Evolutionary conservation across 2,888 invertebrate species (phyloP).

Genomic region (Graphium colonna): DNA sequence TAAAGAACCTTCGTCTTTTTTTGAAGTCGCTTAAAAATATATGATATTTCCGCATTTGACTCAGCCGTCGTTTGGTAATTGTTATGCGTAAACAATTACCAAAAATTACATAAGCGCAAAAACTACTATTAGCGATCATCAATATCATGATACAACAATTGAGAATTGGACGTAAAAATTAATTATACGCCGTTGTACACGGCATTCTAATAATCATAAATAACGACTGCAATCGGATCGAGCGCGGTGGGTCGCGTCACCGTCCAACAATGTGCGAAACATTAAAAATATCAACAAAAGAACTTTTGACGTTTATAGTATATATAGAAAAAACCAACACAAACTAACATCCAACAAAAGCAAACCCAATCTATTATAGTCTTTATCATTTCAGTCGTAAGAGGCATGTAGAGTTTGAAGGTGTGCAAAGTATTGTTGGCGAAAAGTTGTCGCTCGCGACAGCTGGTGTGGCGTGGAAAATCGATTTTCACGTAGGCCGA

Average conservation of each 20-base stretch:
- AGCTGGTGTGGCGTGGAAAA: conserved; percentile 79
- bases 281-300: conserved; percentile 80
- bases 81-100: conserved; percentile 27
- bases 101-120: conserved; percentile 26
- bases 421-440: conserved; percentile 35
- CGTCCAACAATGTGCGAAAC: conserved; percentile 75
- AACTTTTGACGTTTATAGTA: conserved; percentile 77
- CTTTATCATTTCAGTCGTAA: conserved; percentile 37
- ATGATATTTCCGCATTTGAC: too few species aligned
- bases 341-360: conserved; percentile 25
- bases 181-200: conserved; percentile 72
- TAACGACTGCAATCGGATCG: conserved; percentile 73
- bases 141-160: conserved; percentile 58
- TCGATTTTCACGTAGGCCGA: conserved; percentile 77
- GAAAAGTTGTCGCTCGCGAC: conserved; percentile 69
- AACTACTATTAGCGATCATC: conserved; percentile 48
- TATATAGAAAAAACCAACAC: conserved; percentile 51
- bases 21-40: too few species aligned
- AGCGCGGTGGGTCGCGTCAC: conserved; percentile 67
- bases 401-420: conserved; percentile 24
- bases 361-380: conserved; percentile 29
- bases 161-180: conserved; percentile 72
- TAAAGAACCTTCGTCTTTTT: too few species aligned
- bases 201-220: conserved; percentile 77
- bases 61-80: too few species aligned